Base-by-base conservation (phyloP, 2,888 invertebrate genomes). In the Ferdinandea cuprea region DNA sequence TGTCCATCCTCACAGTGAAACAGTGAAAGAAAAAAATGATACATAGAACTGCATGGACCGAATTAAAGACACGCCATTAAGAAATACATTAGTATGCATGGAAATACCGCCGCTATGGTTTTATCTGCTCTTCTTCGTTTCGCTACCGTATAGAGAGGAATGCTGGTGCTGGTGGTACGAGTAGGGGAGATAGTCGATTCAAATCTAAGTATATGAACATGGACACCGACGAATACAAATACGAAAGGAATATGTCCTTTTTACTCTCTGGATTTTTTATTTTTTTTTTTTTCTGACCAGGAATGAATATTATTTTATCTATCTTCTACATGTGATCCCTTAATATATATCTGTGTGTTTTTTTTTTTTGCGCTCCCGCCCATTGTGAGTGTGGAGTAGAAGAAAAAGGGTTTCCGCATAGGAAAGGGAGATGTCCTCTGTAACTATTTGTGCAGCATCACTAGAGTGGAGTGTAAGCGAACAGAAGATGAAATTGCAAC, bases 291-390 rank as follows among this genome's bases (percentile, higher is more conserved):
- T 68, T 30, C 66, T 68, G 68, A 46, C 56, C 68, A 56, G 25
- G 68, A 68, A 68, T 68, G 68, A 68, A 68, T 56, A 68, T 54
- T 68, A 68, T 68, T 68, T 56, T 68, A 68, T 68, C 46, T 68
- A 56, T 68, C 56, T 56, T 35, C 46, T 68, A 44, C 25, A 46
- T 68, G 56, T 68, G 68, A 68, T 68, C 56, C 68, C 17, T 56
- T 44, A 25, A 8, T 44, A 56, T 68, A 21, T 68, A n/a, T n/a
- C n/a, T n/a, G n/a, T n/a, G n/a, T n/a, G n/a, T 50, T 13, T 37
- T 42, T 42, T 15, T 17, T 50, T 19, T 44, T 44, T 9, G n/a
- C n/a, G n/a, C n/a, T 3, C 42, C 68, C 56, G 35, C 21, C 32
- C 54, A 68, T 56, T 35, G 56, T 46, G 13, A 48, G 15, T 21